Base-by-base conservation (phyloP, 2,797 vertebrate genomes). In the Nyctibius grandis region DNA sequence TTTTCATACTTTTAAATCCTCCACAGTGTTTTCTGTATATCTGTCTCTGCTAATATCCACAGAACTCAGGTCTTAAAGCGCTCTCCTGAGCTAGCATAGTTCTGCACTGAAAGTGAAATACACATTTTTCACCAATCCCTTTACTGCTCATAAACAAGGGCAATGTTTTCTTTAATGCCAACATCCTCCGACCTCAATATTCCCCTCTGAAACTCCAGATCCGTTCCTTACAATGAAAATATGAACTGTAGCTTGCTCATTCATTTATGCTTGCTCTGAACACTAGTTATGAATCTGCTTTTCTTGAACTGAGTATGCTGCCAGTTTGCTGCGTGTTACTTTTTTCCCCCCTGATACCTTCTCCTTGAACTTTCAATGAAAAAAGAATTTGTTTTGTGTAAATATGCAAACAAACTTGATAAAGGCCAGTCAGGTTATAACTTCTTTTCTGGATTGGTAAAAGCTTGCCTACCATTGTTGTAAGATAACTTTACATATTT, bases 1-100 rank as follows among this genome's bases (percentile, higher is more conserved):
- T 68, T 96, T 97, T 97, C 95, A 96, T 70, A 88, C 88, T 97
- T 96, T 93, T 92, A 98, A 98, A 96, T 97, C 95, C 95, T 97
- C 85, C 78, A 21, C 94, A 78, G 29, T 95, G 83, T 96, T 95
- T 88, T 93, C 88, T 67, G 15, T 97, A 92, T 96, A 89, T 95
- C 93, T 89, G 65, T 60, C 85, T 95, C 83, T 77, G 36, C 85
- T 95, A 94, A 95, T 89, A 93, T 95, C 73, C 91, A 83, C 36
- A 50, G 45, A 91, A 93, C 91, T 85, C 1, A 5, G 68, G 60
- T 72, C 57, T 75, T 83, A 86, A 69, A 47, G 67, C 20, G 3
- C 79, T 92, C 90, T 85, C 88, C 69, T 36, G 65, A 93, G 92
- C 67, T 64, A 69, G 65, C 82, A 28, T 72, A 84, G 77, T 92